Base-by-base conservation (phyloP, 2,888 invertebrate species). In the Eubasilissa splendida region DNA sequence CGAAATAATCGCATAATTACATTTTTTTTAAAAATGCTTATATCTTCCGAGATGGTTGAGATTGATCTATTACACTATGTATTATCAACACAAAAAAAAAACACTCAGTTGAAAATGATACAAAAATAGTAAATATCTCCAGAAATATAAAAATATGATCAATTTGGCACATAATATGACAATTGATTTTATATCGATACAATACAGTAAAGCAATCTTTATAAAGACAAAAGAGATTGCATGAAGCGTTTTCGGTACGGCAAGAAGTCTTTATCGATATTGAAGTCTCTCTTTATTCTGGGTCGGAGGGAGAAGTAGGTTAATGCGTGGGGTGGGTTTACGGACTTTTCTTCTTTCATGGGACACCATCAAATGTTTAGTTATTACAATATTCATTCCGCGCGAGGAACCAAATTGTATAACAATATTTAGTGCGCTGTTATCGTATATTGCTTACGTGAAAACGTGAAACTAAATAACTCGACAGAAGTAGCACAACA, bases 241-340 rank as follows among this genome's bases (percentile, higher is more conserved):
- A 12, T 56, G 56, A 52, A 53, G 31, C 11, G 73, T 8, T 8
- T 22, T 10, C 11, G 10, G 31, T 53, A 11, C 54, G 22, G 31
- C 22, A 33, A 31, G 31, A 56, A 14, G 73, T 54, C 14, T 73
- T 73, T 73, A 73, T 73, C 73, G 73, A 73, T 73, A 73, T 56
- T 54, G 54, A 73, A 73, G 31, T 54, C 31, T 56, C 56, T 53
- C 73, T 22, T 73, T 73, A 73, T 53, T 10, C 56, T 4, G 31
- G 54, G 56, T 7, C 7, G 53, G 22, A 56, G 22, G 73, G 2
- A 56, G 22, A 73, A 53, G 31, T 73, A 54, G 73, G 73, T 73
- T 73, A 73, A 73, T 56, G 54, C 53, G 22, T 54, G 12, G n/a
- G 73, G 73, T 54, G n/a, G 73, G 73, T 54, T 31, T 63, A 63